Base-by-base conservation (phyloP, 2,113 vertebrate genomes). In the Gymnocephalus cernua region DNA sequence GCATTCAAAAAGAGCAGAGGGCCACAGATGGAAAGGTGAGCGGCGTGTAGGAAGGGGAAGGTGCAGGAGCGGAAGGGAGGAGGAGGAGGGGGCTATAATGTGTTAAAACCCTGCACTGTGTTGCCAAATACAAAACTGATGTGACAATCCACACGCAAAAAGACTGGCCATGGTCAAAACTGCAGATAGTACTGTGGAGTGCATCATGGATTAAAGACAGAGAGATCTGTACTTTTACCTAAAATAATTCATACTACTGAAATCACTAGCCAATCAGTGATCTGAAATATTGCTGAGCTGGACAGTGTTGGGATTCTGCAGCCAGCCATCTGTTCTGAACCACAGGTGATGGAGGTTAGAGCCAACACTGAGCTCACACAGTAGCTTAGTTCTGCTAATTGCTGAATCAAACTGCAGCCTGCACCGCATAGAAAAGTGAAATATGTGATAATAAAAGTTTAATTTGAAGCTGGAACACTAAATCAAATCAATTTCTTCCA, bases 281-380 rank as follows among this genome's bases (percentile, higher is more conserved):
- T 41, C 38, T 41, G 12, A 62, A 83, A 90, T 84, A 81, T 38
- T 85, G 90, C 91, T 90, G 91, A 92, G 77, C 86, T 87, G 73
- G 59, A 44, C 12, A 66, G 63, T 69, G 89, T 78, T 81, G 62
- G 77, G 80, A 80, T 50, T 82, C 77, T 80, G 85, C 83, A 64
- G 85, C 93, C 83, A 64, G 85, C 93, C 93, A 94, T 94, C 94
- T 94, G 93, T 57, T 84, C 63, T 38, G 23, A 82, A 91, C 87
- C 78, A 19, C 89, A 88, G 90, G 91, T 85, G 91, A 89, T 38
- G 3, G 0, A 1, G 0, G 62, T 29, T 41, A 7, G 48, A 81
- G 91, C 93, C 91, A 92, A 89, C 61, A 27, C 53, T 59, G 74
- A 89, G 80, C 79, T 81, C 75, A 13, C 61, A 44, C 50, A 64